These are phyloP conservation scores for Hydrotaea diabolus DNA, from an alignment of 2,888 invertebrate species.

Conservation along the genomic window DNA sequence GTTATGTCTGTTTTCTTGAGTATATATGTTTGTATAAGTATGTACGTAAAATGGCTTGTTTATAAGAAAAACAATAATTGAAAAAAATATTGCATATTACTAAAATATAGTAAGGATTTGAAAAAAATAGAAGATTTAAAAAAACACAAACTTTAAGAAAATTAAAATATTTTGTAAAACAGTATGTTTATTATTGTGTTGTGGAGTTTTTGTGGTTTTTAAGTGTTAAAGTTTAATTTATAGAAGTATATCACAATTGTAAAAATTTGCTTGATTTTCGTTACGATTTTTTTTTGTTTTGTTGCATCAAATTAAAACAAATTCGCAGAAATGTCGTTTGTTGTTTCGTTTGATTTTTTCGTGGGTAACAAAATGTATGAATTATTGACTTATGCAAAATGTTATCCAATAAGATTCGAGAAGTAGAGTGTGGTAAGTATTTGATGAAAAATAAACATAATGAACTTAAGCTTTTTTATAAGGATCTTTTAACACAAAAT, in stretches of 20 bases:
- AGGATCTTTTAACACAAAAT: not conserved
- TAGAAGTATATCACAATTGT: conserved; percentile 79
- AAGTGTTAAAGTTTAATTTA: conserved; percentile 72
- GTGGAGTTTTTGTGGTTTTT: conserved; percentile 1
- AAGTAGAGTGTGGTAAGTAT: not conserved
- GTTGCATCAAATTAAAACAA: conserved; percentile 51
- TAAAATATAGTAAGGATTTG: conserved; percentile 27
- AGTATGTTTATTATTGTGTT: conserved; percentile 22
- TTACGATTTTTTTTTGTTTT: conserved; percentile 30
- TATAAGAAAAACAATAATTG: conserved; percentile 16
- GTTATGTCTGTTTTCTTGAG: not conserved
- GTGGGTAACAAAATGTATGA: not conserved
- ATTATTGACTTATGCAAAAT: not conserved
- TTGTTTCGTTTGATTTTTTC: conserved; percentile 27
- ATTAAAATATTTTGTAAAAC: not conserved
- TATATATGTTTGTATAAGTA: conserved; percentile 18
- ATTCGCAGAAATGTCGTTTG: conserved; percentile 43
- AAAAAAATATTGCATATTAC: conserved; percentile 47
- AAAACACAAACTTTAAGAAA: too few relatives aligned
- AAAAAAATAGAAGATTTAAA: too few relatives aligned
- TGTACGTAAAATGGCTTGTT: not conserved
- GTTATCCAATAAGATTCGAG: conserved; percentile 1
- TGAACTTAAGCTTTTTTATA: not conserved
- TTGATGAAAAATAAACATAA: not conserved
- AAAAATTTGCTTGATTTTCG: conserved; percentile 68